Conservation (phyloP, 2,797 vertebrate species). For the Lithobates sylvaticus region DNA sequence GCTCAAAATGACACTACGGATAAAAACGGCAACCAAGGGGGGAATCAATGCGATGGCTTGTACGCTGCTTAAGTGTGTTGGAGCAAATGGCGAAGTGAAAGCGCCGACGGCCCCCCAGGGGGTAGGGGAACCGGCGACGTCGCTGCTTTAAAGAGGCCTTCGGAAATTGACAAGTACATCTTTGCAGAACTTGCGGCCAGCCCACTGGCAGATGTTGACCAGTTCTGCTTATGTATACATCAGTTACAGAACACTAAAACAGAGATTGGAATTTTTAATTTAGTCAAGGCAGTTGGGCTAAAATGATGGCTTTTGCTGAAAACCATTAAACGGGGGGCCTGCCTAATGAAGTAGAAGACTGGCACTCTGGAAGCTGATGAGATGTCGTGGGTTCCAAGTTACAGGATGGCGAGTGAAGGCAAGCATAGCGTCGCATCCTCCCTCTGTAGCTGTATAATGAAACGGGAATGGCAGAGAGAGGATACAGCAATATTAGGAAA, state of each 20-base stretch:
- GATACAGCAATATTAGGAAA: conserved; percentile 59
- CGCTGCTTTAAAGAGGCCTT: conserved; percentile 90
- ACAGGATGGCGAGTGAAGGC: conserved; percentile 72
- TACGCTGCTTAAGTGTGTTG: conserved; percentile 85
- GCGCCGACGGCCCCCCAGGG: conserved; percentile 81
- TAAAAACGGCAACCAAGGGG: conserved; percentile 94
- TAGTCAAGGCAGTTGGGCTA: conserved; percentile 87
- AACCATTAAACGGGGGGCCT: conserved; percentile 83
- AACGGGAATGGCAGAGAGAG: conserved; percentile 65
- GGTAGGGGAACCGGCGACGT: conserved; percentile 71
- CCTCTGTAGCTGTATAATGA: conserved; percentile 65
- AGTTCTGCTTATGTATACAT: conserved; percentile 84
- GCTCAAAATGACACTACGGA: conserved; percentile 90
- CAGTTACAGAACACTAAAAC: conserved; percentile 85
- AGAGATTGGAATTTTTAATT: conserved; percentile 88
- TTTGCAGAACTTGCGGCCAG: conserved; percentile 85
- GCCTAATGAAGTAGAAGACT: conserved; percentile 85
- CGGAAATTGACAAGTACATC: conserved; percentile 82
- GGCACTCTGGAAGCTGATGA: conserved; percentile 75
- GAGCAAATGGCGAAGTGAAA: conserved; percentile 86
- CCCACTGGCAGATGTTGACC: conserved; percentile 93
- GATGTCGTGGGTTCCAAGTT: conserved; percentile 75
- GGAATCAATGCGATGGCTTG: conserved; percentile 90
- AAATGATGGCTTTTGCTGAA: conserved; percentile 85
- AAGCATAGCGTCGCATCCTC: conserved; percentile 61